Percentiles rank a stretch among this genome's conserved stretches.
phyloP scores from a whole-genome alignment of 1,140 invertebrate species.

The Drosophila nigromelanica region DNA sequence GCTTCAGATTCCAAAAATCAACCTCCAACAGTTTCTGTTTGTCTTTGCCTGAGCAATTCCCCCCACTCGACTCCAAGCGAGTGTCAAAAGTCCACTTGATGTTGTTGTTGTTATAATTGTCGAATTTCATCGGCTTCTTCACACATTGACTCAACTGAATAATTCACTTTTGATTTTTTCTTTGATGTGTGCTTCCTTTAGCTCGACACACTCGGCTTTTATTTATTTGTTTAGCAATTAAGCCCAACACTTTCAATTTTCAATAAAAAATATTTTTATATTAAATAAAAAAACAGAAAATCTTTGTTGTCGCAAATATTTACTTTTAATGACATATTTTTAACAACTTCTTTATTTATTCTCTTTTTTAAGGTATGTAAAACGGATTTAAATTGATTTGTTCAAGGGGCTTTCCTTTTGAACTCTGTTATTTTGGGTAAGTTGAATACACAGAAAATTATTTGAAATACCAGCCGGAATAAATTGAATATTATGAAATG shows the following conservation, averaged over 20 bases:
- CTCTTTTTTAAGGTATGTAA: constrained; percentile 63
- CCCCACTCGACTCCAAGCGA: constrained; percentile 22
- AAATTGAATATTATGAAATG: too few species aligned
- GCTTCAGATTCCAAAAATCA: constrained; percentile 17
- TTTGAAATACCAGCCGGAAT: too few species aligned
- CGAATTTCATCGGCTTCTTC: constrained; percentile 6
- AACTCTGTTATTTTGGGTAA: constrained; percentile 2
- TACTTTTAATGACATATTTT: constrained; percentile 64
- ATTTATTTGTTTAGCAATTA: constrained; percentile 68
- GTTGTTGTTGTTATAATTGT: constrained; percentile 19
- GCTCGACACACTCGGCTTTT: constrained; percentile 30
- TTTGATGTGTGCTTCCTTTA: constrained; percentile 52
- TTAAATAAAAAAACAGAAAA: neutral
- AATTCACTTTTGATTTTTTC: constrained; percentile 33
- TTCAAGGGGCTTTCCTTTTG: neutral
- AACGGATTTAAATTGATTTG: constrained; percentile 15
- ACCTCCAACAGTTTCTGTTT: constrained; percentile 36
- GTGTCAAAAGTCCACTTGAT: constrained; percentile 51
- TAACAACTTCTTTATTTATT: constrained; percentile 29
- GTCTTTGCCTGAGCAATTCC: constrained; percentile 32
- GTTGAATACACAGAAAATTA: neutral
- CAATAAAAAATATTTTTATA: constrained; percentile 1
- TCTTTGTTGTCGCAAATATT: constrained; percentile 20
- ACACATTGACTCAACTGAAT: constrained; percentile 3
- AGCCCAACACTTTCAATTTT: constrained; percentile 49